Evolutionary conservation across 2,113 vertebrate genomes (phyloP).

Genomic region (Bolborhynchus lineola): DNA sequence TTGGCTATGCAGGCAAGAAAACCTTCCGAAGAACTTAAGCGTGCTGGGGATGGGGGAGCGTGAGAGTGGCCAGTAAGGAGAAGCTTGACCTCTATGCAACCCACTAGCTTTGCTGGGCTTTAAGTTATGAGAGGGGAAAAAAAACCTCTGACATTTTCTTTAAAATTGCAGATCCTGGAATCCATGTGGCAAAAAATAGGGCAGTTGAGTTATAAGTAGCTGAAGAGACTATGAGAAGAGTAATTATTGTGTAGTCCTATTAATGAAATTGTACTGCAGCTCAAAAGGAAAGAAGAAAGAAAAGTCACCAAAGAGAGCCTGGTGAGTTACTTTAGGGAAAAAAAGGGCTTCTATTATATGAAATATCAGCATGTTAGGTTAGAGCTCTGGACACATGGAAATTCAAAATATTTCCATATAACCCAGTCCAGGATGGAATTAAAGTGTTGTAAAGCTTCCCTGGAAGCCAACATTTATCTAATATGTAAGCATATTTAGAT

Average conservation of each 20-base stretch:
- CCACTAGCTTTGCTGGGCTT: neutral
- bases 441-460: slow-evolving; percentile 35
- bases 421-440: slow-evolving; percentile 21
- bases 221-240: neutral
- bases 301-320: neutral
- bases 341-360: neutral
- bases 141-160: neutral
- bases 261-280: neutral
- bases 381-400: neutral
- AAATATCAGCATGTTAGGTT: neutral
- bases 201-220: neutral
- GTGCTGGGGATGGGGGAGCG: neutral
- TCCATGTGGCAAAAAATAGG: neutral
- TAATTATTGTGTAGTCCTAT: neutral
- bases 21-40: neutral
- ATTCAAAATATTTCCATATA: slow-evolving; percentile 53
- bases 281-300: neutral
- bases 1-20: neutral
- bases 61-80: neutral
- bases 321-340: neutral
- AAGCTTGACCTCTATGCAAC: neutral
- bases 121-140: neutral
- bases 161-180: neutral
- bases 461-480: slow-evolving; percentile 61
- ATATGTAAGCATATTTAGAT: slow-evolving; percentile 67